Evolutionary conservation across 2,113 vertebrate species (phyloP), one percentile per base, ranked within the genome.

Genomic region (Odobenus rosmarus): DNA sequence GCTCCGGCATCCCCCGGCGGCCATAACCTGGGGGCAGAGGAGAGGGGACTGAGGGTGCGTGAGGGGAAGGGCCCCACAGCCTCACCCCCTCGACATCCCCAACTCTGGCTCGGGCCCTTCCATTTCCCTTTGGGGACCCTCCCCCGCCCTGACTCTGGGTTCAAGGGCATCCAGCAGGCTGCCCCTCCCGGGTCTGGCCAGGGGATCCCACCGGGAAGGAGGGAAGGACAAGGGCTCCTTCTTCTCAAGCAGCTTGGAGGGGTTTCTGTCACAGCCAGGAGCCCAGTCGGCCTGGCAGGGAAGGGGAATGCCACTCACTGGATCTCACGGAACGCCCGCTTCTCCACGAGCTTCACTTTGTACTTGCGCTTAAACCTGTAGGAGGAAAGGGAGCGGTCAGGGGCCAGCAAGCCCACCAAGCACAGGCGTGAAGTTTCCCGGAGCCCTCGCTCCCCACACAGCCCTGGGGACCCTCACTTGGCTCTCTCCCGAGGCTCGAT

Each of bases 401-500:
- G 1, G 14, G 7, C 5, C 5, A 1, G 31, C 11, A 0, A 5
- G 28, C 23, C 14, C 15, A 4, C 8, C 6, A 1, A 0, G 8
- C 2, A 0, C 0, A 0, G 8, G 39, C 0, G 0, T 0, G 39
- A 16, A 1, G 1, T 26, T 16, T 24, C 83, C 13, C 0, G 4
- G 9, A 0, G 8, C 16, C 19, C n/a, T 0, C 1, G 13, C 67
- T 18, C 49, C 26, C 13, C 11, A 0, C 1, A 2, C 15, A 1
- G 53, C 24, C 59, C n/a, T 0, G 0, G 3, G 1, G 4, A 26
- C 69, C 94, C 99, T 99, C 98, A 99, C 99, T 99, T 99, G 97
- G 99, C 99, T 98, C 99, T 95, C 49, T 99, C 99, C 80, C 99
- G 98, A 1, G 99, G 99, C 96, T 99, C 99, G 0, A 99, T 99